A percentile compares a stretch with the other conserved stretches of the same genome.
Evolutionary conservation across 2,113 vertebrate genomes (phyloP).

Genomic region (Salvelinus namaycush): DNA sequence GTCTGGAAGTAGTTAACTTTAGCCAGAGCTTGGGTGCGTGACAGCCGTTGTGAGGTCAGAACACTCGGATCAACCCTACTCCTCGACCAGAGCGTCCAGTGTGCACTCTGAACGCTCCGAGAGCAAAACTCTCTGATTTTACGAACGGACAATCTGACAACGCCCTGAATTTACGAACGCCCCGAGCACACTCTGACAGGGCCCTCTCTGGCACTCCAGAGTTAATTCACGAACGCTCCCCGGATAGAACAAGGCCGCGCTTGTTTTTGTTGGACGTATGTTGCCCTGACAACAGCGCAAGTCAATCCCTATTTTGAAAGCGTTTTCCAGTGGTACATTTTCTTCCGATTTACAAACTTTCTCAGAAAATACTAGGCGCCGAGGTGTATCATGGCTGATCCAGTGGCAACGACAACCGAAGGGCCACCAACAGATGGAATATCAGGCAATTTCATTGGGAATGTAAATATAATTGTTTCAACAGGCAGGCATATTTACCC

Average conservation of each 20-base stretch:
- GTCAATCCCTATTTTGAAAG: background rate
- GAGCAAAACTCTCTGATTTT: too few species aligned
- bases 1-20: too few species aligned
- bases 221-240: background rate
- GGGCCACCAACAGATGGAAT: background rate
- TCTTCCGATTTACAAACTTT: background rate
- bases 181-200: too few species aligned
- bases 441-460: background rate
- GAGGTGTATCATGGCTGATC: background rate
- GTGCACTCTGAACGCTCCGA: too few species aligned
- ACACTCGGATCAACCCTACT: too few species aligned
- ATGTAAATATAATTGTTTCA: too few species aligned
- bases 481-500: background rate
- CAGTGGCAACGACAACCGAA: background rate
- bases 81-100: too few species aligned
- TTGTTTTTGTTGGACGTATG: conserved; percentile 4
- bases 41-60: too few species aligned
- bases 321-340: background rate
- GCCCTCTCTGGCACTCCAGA: too few species aligned
- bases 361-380: background rate
- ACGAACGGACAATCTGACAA: too few species aligned
- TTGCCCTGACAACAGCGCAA: background rate
- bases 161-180: too few species aligned
- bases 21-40: too few species aligned
- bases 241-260: background rate